Conservation (phyloP, 2,888 invertebrate species). For the Leptopilina myrica region DNA sequence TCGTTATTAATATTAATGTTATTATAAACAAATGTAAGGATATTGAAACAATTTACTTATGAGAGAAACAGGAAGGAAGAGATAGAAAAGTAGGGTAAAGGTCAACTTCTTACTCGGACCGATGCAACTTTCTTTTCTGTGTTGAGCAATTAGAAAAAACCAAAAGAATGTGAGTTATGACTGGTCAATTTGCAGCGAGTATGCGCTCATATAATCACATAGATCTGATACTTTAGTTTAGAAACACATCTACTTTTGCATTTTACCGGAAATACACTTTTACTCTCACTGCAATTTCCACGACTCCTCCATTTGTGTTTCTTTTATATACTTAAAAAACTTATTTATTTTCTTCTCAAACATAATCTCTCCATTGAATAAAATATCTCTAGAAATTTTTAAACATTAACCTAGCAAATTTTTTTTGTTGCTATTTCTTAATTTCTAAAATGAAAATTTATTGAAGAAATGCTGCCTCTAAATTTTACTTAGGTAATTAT, state of each 20-base stretch:
- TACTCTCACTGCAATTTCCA: slow-evolving; percentile 3
- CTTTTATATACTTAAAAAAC: not conserved
- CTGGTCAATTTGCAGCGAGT: slow-evolving; percentile 11
- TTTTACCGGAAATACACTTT: slow-evolving; percentile 13
- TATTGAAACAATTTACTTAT: not conserved
- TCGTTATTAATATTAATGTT: no score
- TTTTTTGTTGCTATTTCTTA: no score
- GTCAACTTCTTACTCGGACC: not conserved
- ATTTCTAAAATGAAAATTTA: no score
- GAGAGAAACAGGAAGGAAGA: slow-evolving; percentile 1
- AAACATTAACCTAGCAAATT: no score
- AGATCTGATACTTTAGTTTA: not conserved
- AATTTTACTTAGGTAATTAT: no score
- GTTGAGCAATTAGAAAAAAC: slow-evolving; percentile 9
- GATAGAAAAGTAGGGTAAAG: not conserved
- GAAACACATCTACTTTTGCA: slow-evolving; percentile 8
- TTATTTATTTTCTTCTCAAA: not conserved
- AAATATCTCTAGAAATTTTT: no score
- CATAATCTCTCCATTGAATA: not conserved
- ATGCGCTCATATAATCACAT: slow-evolving; percentile 12
- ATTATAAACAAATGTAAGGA: not conserved
- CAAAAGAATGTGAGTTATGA: not conserved
- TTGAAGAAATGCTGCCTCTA: no score
- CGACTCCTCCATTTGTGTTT: not conserved
- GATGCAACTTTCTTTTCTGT: slow-evolving; percentile 15